phyloP scores from a whole-genome alignment of 2,888 invertebrate genomes.

The Itoplectis maculator region DNA sequence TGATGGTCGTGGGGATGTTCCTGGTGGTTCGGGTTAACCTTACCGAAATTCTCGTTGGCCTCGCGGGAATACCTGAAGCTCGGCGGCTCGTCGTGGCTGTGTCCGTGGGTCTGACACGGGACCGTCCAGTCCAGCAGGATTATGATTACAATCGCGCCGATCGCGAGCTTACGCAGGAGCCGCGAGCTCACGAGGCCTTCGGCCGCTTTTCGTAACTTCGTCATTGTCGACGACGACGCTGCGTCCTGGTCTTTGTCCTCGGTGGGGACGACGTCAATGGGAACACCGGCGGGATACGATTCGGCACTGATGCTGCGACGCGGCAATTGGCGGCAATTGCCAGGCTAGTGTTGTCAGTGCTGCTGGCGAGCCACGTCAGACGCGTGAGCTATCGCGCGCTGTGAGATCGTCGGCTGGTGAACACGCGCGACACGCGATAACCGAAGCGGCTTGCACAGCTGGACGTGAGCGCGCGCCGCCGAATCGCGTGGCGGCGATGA shows the following conservation, averaged over 20 bases:
- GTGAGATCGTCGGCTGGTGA: too few relatives aligned
- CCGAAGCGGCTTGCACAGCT: too few relatives aligned
- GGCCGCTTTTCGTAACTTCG: conserved; percentile 26
- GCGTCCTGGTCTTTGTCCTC: too few relatives aligned
- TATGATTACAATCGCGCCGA: conserved; percentile 75
- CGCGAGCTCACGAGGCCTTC: conserved; percentile 50
- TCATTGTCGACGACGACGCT: conserved; percentile 32
- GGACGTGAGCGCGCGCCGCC: too few relatives aligned
- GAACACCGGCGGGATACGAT: too few relatives aligned
- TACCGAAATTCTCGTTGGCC: conserved; percentile 86
- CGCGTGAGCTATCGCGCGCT: not conserved
- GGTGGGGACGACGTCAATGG: too few relatives aligned
- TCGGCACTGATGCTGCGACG: not conserved
- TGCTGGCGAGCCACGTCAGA: too few relatives aligned
- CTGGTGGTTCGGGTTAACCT: conserved; percentile 85
- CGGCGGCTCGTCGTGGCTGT: conserved; percentile 87
- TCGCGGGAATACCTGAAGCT: conserved; percentile 93
- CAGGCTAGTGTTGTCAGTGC: too few relatives aligned
- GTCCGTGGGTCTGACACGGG: conserved; percentile 78
- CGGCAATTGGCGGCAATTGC: not conserved
- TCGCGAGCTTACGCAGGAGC: conserved; percentile 69
- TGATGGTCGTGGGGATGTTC: conserved; percentile 65
- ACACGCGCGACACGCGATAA: too few relatives aligned
- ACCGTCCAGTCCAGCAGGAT: conserved; percentile 81
- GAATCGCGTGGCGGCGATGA: too few relatives aligned